Evolutionary conservation across 92 coral and sea anemone species (phyloP), one percentile per base, ranked within the genome.

Genomic region (Muricea muricata): DNA sequence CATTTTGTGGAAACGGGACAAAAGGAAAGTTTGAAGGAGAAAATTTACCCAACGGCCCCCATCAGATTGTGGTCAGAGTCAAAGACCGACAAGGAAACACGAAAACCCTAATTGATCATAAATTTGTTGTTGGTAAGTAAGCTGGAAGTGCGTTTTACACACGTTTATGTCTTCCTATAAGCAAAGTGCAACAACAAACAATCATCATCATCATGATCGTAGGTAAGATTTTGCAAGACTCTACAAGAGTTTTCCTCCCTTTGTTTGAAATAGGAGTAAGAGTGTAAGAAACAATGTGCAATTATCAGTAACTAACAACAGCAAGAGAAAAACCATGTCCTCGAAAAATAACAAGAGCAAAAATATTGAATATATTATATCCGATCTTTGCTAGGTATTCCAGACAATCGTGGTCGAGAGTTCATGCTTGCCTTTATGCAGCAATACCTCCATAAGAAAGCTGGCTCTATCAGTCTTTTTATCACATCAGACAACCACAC

Each of bases 11-110:
- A 37, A 85, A 81, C 10, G 89, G 90, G 1, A 92, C 96, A 11
- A 86, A 87, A 40, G 75, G 82, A 58, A 79, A 90, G 42, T 94
- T 88, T 89, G 75, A 69, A 52, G 96, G 94, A 0, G 60, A 73
- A 68, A 83, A 87, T 60, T 85, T 94, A n/a, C n/a, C n/a, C n/a
- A n/a, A n/a, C n/a, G 98, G 98, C 24, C 74, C 46, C 70, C 79
- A 94, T 77, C 87, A 87, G 50, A 85, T 94, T 47, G 81, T 81
- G 26, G 92, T 94, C 33, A 88, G 86, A 73, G 86, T 88, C 26
- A 92, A 93, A 5, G 98, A 94, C 67, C 75, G 75, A 39, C 88
- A 92, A 29, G 98, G 98, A 48, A 94, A 94, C 92, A 72, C 89
- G n/a, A 95, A 93, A 11, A 84, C 86, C 9, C 90, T 95, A 4